phyloP scores from a whole-genome alignment of 2,113 vertebrate genomes.

The Sialia sialis region DNA sequence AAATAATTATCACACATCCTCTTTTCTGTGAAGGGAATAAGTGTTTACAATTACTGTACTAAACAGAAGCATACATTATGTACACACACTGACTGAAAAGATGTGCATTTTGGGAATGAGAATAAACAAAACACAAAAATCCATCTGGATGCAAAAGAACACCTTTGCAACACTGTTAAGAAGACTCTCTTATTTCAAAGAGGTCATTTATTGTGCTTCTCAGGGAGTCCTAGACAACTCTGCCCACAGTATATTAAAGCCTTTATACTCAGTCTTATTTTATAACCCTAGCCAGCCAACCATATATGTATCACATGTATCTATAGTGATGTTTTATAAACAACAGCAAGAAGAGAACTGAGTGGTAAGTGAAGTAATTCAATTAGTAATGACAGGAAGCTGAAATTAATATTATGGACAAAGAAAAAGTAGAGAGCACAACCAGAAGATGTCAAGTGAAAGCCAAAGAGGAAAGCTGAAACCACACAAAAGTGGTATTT shows the following conservation, averaged over 20 bases:
- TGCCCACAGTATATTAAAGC: neutral
- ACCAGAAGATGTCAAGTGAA: neutral
- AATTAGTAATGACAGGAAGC: neutral
- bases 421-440: neutral
- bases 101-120: neutral
- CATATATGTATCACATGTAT: neutral
- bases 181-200: neutral
- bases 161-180: neutral
- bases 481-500: neutral
- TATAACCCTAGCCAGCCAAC: neutral
- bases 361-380: neutral
- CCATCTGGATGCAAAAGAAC: neutral
- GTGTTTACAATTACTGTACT: neutral
- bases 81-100: neutral
- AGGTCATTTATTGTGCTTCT: neutral
- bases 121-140: neutral
- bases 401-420: neutral
- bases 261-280: neutral
- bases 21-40: neutral
- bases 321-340: neutral
- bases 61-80: neutral
- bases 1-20: neutral
- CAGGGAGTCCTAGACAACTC: neutral
- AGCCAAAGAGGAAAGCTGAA: neutral
- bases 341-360: neutral